Base-by-base conservation (phyloP, 2,888 invertebrate species). In the Synergus laeviventris region DNA sequence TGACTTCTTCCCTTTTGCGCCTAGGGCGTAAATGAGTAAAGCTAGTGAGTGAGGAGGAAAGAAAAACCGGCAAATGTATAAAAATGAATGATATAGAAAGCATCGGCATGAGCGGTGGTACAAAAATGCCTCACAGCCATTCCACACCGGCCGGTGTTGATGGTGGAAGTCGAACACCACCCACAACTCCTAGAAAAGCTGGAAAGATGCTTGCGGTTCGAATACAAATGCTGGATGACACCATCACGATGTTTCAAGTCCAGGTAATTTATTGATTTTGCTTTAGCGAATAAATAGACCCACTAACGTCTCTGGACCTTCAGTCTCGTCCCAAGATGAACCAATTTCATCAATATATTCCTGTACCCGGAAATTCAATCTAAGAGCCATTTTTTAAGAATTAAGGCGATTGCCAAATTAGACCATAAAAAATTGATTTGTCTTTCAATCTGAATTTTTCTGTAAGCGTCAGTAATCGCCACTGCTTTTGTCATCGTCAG, bases 151-250 rank as follows among this genome's bases (percentile, higher is more conserved):
- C 96, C 76, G 96, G 96, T 82, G 96, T 96, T 87, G 96, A 96
- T 92, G 94, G 95, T 83, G 95, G 94, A 77, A 92, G 92, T 81
- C 93, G 95, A 81, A 96, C 96, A 82, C 95, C 95, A 78, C 95
- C 96, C 74, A 93, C 95, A 83, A 96, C 96, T 84, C 96, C 95
- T 76, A 94, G 96, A 87, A 96, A 96, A 88, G 95, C 95, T 86
- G 97, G 97, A 89, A 97, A 97, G 92, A 97, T 97, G 95, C 93
- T 97, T 81, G 96, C 96, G 75, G 95, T 97, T 81, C 93, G 96
- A 84, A 95, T 97, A 76, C 96, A 96, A 92, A 97, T 97, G 97
- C 92, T 97, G 84, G 97, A 97, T 91, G 97, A 97, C 91, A 94
- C 95, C 74, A 93, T 96, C 89, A 97, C 97, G 85, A 95, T 97